Conservation (phyloP, 2,113 vertebrate species). For the Peromyscus californicus region DNA sequence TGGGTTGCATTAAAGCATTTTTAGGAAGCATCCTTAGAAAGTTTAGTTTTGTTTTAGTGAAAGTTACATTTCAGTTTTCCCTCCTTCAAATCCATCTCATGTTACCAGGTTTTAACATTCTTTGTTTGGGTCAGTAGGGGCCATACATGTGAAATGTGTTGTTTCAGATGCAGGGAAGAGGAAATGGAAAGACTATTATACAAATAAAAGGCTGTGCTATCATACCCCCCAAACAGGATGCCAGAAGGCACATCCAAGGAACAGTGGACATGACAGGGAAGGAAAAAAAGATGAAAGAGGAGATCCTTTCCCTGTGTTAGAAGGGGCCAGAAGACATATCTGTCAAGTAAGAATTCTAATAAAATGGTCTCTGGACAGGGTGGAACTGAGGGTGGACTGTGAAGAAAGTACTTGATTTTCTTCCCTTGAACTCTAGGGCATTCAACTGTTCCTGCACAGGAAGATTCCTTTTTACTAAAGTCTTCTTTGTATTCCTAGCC, state of each 20-base stretch:
- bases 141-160: background rate
- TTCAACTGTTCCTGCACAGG: background rate
- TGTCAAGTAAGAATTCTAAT: constrained; percentile 29
- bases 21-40: constrained; percentile 8
- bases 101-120: background rate
- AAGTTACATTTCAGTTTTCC: background rate
- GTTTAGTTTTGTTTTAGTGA: constrained; percentile 26
- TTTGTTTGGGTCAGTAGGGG: background rate
- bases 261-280: background rate
- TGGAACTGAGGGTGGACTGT: background rate
- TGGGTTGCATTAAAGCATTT: background rate
- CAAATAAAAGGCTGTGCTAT: constrained; percentile 22
- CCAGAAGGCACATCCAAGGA: background rate
- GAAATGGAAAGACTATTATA: constrained; percentile 55
- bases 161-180: background rate
- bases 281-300: constrained; percentile 4
- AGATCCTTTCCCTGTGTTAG: background rate
- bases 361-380: background rate
- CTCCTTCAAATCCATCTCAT: constrained; percentile 36
- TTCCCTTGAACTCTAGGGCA: background rate
- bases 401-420: background rate
- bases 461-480: constrained; percentile 13
- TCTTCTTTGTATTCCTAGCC: background rate
- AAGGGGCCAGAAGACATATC: background rate
- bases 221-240: constrained; percentile 16